phyloP scores from a whole-genome alignment of 2,113 vertebrate species.

The Macrotus californicus region DNA sequence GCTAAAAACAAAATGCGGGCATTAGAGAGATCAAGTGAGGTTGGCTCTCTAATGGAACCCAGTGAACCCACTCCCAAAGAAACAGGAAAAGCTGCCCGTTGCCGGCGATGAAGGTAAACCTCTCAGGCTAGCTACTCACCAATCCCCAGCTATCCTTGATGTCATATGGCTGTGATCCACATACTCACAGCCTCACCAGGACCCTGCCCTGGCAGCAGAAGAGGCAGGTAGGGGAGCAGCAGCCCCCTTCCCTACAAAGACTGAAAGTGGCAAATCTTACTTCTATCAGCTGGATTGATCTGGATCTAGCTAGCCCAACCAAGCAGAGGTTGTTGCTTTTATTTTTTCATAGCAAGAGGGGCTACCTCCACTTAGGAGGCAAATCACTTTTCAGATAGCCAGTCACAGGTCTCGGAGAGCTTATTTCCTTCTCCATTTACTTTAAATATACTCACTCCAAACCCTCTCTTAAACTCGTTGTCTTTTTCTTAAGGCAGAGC shows the following conservation, averaged over 20 bases:
- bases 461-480: background rate
- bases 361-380: background rate
- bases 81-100: background rate
- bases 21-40: background rate
- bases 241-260: background rate
- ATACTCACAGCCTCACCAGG: background rate
- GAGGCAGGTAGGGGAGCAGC: rapidly evolving
- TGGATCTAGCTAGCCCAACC: background rate
- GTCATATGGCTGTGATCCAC: rapidly evolving
- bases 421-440: background rate
- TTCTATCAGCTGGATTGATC: background rate
- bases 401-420: background rate
- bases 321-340: background rate
- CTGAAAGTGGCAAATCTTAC: background rate
- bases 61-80: background rate
- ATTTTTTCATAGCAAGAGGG: background rate
- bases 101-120: background rate
- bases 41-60: background rate
- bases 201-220: rapidly evolving
- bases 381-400: background rate
- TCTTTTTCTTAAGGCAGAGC: background rate
- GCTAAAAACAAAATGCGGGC: background rate
- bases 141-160: background rate
- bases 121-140: background rate
- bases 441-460: background rate